Conservation (phyloP, 2,888 invertebrate genomes). For the Rhagium mordax region DNA sequence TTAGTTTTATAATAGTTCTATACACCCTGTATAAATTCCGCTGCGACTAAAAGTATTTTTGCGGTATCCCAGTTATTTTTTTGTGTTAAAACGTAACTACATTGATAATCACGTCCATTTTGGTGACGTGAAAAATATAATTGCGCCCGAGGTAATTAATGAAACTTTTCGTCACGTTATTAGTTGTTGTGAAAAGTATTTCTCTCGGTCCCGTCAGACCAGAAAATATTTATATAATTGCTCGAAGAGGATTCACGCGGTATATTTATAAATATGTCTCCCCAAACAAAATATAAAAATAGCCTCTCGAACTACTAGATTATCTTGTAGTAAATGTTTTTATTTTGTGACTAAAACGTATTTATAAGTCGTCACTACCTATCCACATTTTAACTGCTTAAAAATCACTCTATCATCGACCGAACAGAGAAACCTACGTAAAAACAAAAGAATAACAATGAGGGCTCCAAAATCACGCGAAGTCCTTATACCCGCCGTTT, state of each 20-base stretch:
- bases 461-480: constrained; percentile 60
- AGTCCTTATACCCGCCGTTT: constrained; percentile 57
- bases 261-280: constrained; percentile 54
- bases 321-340: constrained; percentile 33
- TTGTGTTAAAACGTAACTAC: background rate
- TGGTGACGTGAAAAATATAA: too few species aligned
- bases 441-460: constrained; percentile 58
- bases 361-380: constrained; percentile 40
- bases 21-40: too few species aligned
- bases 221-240: constrained; percentile 47
- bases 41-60: too few species aligned
- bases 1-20: too few species aligned
- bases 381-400: constrained; percentile 36
- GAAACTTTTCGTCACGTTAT: background rate
- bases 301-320: constrained; percentile 36
- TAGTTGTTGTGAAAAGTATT: constrained; percentile 24
- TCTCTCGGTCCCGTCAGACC: constrained; percentile 30
- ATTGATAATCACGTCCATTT: too few species aligned
- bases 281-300: constrained; percentile 53
- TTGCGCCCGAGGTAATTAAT: background rate
- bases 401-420: constrained; percentile 52
- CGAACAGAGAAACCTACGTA: constrained; percentile 44
- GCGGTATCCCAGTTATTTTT: too few species aligned
- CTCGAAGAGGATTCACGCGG: constrained; percentile 40
- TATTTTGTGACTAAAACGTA: constrained; percentile 26